Evolutionary conservation across 2,888 invertebrate species (phyloP).

Genomic region (Trachelus stipa): DNA sequence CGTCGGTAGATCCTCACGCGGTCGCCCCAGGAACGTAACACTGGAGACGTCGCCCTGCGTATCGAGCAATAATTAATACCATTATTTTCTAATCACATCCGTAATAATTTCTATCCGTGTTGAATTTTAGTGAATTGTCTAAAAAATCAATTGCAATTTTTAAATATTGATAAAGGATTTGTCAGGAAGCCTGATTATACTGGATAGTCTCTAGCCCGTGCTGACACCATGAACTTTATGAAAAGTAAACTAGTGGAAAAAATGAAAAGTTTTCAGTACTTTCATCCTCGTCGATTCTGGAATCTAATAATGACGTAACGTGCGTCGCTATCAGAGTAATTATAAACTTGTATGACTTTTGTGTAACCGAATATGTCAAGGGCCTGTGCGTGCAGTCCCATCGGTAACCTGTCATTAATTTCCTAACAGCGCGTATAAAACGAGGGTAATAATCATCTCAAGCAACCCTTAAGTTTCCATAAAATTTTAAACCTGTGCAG

Average conservation of each 20-base stretch:
- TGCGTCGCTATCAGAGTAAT: conserved; percentile 44
- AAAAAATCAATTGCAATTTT: not conserved
- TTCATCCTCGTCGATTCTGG: conserved; percentile 1
- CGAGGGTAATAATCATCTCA: not conserved
- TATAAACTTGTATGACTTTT: conserved; percentile 30
- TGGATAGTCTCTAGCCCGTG: too few species aligned
- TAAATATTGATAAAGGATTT: too few species aligned
- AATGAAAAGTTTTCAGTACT: not conserved
- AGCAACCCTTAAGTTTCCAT: not conserved
- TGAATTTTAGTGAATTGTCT: not conserved
- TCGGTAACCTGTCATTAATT: not conserved
- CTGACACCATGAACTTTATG: not conserved
- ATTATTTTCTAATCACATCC: not conserved
- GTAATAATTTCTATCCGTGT: not conserved
- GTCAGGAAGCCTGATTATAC: too few species aligned
- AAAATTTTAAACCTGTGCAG: not conserved
- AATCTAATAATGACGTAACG: conserved; percentile 45
- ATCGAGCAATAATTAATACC: not conserved
- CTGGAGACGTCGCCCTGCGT: conserved; percentile 17
- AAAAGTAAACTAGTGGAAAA: not conserved
- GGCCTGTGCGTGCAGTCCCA: conserved; percentile 38
- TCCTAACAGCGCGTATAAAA: not conserved
- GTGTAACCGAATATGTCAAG: conserved; percentile 60
- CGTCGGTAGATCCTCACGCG: conserved; percentile 40
- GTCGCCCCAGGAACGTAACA: conserved; percentile 30